Evolutionary conservation across 2,113 vertebrate genomes (phyloP).

Genomic region (Dipodomys spectabilis): DNA sequence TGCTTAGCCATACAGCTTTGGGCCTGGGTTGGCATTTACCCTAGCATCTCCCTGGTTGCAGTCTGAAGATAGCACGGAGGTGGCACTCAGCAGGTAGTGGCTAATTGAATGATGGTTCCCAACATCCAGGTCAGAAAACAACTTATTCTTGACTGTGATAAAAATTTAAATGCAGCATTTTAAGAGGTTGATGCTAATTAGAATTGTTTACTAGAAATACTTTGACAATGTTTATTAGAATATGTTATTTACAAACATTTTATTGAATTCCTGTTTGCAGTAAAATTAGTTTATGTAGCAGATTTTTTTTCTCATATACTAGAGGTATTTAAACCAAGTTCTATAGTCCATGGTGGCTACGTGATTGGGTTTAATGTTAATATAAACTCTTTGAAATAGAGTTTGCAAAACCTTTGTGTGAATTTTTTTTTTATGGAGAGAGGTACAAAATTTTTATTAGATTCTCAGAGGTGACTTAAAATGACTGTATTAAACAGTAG

Average conservation of each 20-base stretch:
- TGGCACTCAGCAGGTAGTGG: neutral
- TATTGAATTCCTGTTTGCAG: slow-evolving; percentile 22
- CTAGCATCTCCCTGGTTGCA: neutral
- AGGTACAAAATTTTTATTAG: slow-evolving; percentile 40
- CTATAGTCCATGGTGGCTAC: neutral
- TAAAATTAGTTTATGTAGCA: slow-evolving; percentile 7
- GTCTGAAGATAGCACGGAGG: neutral
- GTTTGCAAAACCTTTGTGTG: slow-evolving; percentile 35
- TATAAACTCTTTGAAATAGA: slow-evolving; percentile 38
- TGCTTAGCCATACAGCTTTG: neutral
- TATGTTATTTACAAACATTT: slow-evolving; percentile 35
- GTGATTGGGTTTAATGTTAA: slow-evolving; percentile 45
- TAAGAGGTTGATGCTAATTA: neutral
- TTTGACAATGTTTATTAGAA: neutral
- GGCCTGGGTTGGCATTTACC: neutral
- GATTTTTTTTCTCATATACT: neutral
- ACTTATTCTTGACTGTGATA: neutral
- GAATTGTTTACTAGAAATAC: too few species aligned
- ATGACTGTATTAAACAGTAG: neutral
- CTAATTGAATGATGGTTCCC: neutral
- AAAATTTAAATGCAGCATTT: slow-evolving; percentile 39
- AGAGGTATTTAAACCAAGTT: slow-evolving; percentile 16
- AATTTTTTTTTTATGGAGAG: slow-evolving; percentile 10
- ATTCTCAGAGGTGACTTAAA: slow-evolving; percentile 32
- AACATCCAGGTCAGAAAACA: neutral